Conservation (phyloP, 2,113 vertebrate genomes). For the Mellivora capensis region DNA sequence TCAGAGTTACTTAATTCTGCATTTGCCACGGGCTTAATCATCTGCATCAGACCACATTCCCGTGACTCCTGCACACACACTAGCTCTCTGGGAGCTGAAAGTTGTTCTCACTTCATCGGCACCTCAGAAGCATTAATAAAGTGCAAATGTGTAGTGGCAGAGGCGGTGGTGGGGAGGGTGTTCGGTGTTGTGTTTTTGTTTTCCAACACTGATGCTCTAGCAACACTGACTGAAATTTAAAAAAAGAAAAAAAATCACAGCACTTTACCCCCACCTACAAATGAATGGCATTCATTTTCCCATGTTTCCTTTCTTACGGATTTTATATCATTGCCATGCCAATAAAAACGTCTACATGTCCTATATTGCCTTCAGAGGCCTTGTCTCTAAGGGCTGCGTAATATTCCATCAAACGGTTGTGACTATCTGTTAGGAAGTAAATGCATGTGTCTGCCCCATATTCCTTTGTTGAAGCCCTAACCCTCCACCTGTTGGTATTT, state of each 20-base stretch:
- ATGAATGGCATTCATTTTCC: not conserved
- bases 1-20: constrained; percentile 52
- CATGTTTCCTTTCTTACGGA: not conserved
- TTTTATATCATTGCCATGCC: not conserved
- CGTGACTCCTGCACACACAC: not conserved
- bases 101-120: not conserved
- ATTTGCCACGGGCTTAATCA: not conserved
- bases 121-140: constrained; percentile 22
- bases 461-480: not conserved
- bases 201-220: not conserved
- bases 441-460: not conserved
- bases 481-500: not conserved
- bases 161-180: not conserved
- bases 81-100: not conserved
- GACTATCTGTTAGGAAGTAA: not conserved
- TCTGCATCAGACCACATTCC: not conserved
- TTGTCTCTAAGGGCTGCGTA: not conserved
- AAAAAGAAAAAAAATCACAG: not conserved
- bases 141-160: not conserved
- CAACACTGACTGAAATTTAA: not conserved
- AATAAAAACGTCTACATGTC: not conserved
- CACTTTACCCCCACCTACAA: not conserved
- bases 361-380: not conserved
- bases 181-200: not conserved
- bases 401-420: not conserved